Percentiles rank a stretch among this genome's conserved stretches.
These are phyloP conservation scores for Drosophila sp. DNA, from an alignment of 1,140 invertebrate species.

Conservation along the genomic window DNA sequence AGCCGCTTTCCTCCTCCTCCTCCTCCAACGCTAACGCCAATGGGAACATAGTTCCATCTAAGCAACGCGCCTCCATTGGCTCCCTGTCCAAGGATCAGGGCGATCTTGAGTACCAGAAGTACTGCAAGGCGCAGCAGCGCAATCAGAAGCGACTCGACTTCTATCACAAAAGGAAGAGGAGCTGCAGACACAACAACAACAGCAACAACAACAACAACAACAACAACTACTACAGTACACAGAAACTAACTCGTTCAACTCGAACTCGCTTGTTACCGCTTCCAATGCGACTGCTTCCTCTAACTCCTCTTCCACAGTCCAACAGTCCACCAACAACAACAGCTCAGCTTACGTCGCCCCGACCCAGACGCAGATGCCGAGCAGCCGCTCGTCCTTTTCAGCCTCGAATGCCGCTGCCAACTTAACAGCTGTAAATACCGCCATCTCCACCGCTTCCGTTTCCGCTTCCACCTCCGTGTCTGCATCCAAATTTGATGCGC, in stretches of 20 bases:
- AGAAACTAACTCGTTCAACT: constrained; percentile 50
- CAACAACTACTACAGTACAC: constrained; percentile 22
- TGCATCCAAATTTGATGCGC: constrained; percentile 58
- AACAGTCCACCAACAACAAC: constrained; percentile 51
- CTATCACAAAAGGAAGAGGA: constrained; percentile 81
- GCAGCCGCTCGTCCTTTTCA: constrained; percentile 37
- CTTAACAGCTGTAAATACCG: constrained; percentile 44
- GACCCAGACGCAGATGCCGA: constrained; percentile 26
- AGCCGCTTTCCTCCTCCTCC: constrained; percentile 64
- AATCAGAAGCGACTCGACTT: constrained; percentile 77
- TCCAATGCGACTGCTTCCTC: constrained; percentile 74
- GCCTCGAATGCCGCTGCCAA: constrained; percentile 9
- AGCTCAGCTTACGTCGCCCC: constrained; percentile 41
- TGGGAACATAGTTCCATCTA: constrained; percentile 38
- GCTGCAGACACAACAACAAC: constrained; percentile 42
- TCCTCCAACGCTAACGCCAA: constrained; percentile 28
- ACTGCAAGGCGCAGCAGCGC: constrained; percentile 73
- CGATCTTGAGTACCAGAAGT: constrained; percentile 75
- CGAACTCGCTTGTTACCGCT: constrained; percentile 50
- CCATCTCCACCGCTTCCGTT: too few relatives aligned
- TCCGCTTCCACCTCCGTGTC: constrained; percentile 1
- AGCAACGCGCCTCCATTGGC: constrained; percentile 66
- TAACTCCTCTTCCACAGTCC: constrained; percentile 83
- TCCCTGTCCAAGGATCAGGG: constrained; percentile 54
- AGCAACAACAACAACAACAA: constrained; percentile 9